Conservation (phyloP, 2,797 vertebrate genomes). For the Lagorchestes hirsutus region DNA sequence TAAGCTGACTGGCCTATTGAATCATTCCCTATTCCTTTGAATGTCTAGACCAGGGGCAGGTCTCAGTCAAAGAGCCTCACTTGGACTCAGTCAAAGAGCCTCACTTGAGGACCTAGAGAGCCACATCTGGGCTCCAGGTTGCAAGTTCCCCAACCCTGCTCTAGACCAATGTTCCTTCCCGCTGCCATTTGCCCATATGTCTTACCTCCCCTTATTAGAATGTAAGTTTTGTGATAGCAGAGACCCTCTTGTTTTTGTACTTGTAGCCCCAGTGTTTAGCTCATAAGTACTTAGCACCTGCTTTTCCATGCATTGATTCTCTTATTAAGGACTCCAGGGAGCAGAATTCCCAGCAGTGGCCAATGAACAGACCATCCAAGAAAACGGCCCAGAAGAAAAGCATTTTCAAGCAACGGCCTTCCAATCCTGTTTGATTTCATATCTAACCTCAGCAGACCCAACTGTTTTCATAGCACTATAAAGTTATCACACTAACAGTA, state of each 20-base stretch:
- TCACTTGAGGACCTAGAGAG: too few relatives aligned
- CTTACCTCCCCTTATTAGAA: neutral
- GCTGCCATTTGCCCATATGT: neutral
- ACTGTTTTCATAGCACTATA: neutral
- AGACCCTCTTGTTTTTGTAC: neutral
- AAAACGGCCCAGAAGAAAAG: neutral
- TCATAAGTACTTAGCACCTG: neutral
- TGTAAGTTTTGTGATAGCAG: neutral
- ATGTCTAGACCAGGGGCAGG: neutral
- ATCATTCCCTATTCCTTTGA: neutral
- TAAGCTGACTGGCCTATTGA: neutral
- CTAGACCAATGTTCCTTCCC: neutral
- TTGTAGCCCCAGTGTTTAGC: neutral
- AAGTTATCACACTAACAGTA: neutral
- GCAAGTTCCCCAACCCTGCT: too few relatives aligned
- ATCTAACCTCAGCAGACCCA: neutral
- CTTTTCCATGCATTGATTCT: neutral
- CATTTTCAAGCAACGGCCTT: neutral
- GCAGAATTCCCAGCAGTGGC: neutral
- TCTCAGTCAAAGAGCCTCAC: too few relatives aligned
- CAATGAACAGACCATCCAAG: neutral
- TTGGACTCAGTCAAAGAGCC: too few relatives aligned
- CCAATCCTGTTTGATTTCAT: neutral
- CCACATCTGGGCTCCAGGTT: too few relatives aligned
- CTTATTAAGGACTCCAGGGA: neutral